phyloP scores from a whole-genome alignment of 2,113 vertebrate genomes.

The Thomomys bottae region DNA sequence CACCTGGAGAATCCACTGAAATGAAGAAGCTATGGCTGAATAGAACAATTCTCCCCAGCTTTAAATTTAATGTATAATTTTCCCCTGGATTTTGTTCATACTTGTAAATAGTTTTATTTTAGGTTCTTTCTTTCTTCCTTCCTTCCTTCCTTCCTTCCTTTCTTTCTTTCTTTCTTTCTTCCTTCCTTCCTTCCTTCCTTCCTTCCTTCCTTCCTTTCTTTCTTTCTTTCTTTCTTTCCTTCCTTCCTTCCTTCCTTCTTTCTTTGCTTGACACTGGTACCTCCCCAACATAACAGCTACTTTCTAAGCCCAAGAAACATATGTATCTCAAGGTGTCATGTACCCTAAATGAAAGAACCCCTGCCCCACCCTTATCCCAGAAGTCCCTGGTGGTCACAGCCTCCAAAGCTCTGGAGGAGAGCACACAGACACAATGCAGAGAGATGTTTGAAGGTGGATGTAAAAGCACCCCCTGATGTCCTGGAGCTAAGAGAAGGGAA shows the following conservation, averaged over 20 bases:
- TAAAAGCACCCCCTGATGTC: slow-evolving; percentile 75
- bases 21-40: neutral
- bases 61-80: neutral
- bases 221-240: slow-evolving; percentile 53
- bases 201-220: slow-evolving; percentile 17
- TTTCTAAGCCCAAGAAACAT: slow-evolving; percentile 23
- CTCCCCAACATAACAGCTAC: slow-evolving; percentile 18
- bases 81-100: neutral
- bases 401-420: slow-evolving; percentile 33
- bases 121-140: neutral
- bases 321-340: neutral
- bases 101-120: slow-evolving; percentile 16
- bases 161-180: slow-evolving; percentile 53
- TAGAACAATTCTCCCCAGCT: neutral
- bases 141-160: no score
- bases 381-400: slow-evolving; percentile 68
- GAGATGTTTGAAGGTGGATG: slow-evolving; percentile 76
- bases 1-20: neutral
- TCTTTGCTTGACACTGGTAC: neutral
- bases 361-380: neutral
- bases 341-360: neutral
- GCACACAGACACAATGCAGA: slow-evolving; percentile 48
- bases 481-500: slow-evolving; percentile 72
- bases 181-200: slow-evolving; percentile 51
- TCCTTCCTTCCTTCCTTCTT: slow-evolving; percentile 43